Base-by-base conservation (phyloP, 1,140 invertebrate species). In the Mesaphorura yosii region DNA sequence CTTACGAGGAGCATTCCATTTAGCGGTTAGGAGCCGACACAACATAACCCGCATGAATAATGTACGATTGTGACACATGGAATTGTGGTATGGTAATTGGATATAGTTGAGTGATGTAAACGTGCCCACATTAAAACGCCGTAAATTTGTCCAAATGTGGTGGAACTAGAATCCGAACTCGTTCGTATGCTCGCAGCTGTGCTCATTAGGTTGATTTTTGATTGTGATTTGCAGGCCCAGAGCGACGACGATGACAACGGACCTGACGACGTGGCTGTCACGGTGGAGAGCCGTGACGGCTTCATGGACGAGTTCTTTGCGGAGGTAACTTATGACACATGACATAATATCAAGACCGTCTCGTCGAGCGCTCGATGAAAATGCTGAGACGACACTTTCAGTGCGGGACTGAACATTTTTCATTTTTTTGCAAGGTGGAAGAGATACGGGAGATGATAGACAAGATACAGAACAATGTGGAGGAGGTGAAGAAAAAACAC, bases 401-500 rank as follows among this genome's bases (percentile, higher is more conserved):
- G n/a, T n/a, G n/a, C n/a, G n/a, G n/a, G n/a, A n/a, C n/a, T n/a
- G n/a, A n/a, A 42, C 7, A 7, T 17, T 46, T 26, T 27, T 46
- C 22, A 12, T 27, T 27, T 25, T 19, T 12, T 65, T 67, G 69
- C 22, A 66, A 86, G 83, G 93, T 98, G 72, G 94, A 98, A 75
- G 94, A 98, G 74, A 97, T 98, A 73, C 82, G 93, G 62, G 90
- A 91, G 72, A 96, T 95, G 86, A 95, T 98, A 78, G 93, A 98
- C 73, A 94, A 92, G 76, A 96, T 98, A 70, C 89, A 95, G 70
- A 83, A 86, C 65, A 96, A 96, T 80, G 93, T 98, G 44, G 93
- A 98, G 69, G 92, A 98, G 75, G 94, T 98, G 28, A 98, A 98
- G 79, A 96, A 94, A 78, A 97, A 96, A 79, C 95, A 98, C 74